Evolutionary conservation across 1,140 invertebrate genomes (phyloP), one percentile per base, ranked within the genome.

Genomic region (Hydropsyche tenuis): DNA sequence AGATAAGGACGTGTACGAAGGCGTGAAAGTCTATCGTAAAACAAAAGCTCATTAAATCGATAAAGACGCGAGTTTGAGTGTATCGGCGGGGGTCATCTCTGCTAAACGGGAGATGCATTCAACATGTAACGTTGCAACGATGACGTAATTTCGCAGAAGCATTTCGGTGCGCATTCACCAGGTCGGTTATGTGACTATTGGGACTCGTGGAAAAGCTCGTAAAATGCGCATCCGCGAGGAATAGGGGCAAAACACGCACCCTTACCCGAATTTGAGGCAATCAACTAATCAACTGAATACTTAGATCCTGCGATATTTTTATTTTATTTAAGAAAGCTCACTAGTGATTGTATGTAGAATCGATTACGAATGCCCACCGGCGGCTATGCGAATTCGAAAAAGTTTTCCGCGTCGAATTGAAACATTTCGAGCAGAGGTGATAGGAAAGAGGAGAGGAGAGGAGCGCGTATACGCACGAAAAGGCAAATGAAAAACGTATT

Each of bases 181-280:
- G 5, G 37, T 14, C 65, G 2, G 69, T 73, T 76, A 76, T 73
- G 72, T 73, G 60, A 76, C 75, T 69, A 65, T 62, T 53, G 75
- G 75, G 75, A 76, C 45, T 22, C 30, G 48, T 73, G 23, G 22
- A 12, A 12, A 53, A 48, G 16, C 68, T 76, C 75, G 75, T 76
- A 76, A 76, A 76, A 37, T 22, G 37, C 43, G 23, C 69, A 46
- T 70, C 37, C 43, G 9, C 30, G 30, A 37, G 30, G 30, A 37
- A 37, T 9, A 9, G 30, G 30, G 30, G 56, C 22, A 48, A 6
- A 48, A n/a, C 23, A 64, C 42, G 11, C 65, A n/a, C 43, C 14
- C 11, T 37, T 37, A 9, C 30, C 9, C 3, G 30, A 37, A 9
- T 37, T 37, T 37, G 3, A 9, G 3, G 3, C 30, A 37, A 37